A percentile compares a stretch with the other conserved stretches of the same genome.
These are phyloP conservation scores for Myopa testacea DNA, from an alignment of 2,888 invertebrate species.

Conservation along the genomic window DNA sequence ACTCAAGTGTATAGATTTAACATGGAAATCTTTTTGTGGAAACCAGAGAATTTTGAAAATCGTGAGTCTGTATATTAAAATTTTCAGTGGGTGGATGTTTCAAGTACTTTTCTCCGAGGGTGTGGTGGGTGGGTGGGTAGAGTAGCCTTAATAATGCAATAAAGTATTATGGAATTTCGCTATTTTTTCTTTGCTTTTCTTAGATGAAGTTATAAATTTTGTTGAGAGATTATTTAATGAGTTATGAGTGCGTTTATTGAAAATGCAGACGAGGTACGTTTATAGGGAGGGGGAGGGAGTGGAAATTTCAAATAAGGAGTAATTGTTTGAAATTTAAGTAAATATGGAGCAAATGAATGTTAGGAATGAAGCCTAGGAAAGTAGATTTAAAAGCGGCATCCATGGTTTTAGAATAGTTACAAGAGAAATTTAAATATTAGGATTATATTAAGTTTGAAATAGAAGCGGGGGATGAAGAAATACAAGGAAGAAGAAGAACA, in stretches of 20 bases:
- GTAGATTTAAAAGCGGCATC: no score
- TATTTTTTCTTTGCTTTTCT: not conserved
- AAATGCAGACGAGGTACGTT: constrained; percentile 28
- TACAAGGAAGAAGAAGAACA: no score
- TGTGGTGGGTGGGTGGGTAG: not conserved
- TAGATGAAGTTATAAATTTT: constrained; percentile 39
- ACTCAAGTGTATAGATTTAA: constrained; percentile 6
- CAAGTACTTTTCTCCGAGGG: not conserved
- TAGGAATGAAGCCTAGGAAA: not conserved
- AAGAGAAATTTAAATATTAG: no score
- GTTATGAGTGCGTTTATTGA: constrained; percentile 45
- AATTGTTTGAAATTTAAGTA: not conserved
- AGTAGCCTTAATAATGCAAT: no score
- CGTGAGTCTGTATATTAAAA: not conserved
- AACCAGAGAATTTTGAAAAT: not conserved
- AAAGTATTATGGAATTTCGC: not conserved
- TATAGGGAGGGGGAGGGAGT: not conserved
- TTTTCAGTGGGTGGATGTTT: not conserved
- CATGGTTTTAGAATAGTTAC: no score
- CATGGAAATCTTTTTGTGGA: not conserved
- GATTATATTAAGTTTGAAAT: no score
- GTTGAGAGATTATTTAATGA: constrained; percentile 46
- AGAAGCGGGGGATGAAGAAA: no score
- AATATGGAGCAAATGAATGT: not conserved
- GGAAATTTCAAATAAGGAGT: not conserved